Evolutionary conservation across 2,113 vertebrate species (phyloP).

Genomic region (Sterna hirundo): DNA sequence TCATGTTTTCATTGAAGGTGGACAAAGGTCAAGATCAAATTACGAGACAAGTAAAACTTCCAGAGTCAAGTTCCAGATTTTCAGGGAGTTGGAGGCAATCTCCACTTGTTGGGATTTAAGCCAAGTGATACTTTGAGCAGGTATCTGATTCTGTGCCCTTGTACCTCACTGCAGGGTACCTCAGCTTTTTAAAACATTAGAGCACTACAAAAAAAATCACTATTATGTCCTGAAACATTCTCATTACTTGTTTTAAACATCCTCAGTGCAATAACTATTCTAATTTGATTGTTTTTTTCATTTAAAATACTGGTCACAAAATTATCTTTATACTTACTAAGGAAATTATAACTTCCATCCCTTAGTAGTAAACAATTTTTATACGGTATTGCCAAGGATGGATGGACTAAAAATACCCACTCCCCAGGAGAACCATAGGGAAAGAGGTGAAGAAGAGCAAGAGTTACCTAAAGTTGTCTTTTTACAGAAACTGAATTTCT

Average conservation of each 20-base stretch:
- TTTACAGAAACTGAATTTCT: background rate
- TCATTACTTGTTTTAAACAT: background rate
- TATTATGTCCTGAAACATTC: background rate
- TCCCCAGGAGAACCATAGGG: background rate
- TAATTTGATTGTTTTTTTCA: background rate
- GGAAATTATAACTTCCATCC: background rate
- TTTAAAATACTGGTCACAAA: background rate
- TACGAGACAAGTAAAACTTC: background rate
- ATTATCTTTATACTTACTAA: background rate
- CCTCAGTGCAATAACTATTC: background rate
- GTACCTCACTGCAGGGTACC: background rate
- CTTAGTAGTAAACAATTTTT: background rate
- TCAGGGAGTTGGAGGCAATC: background rate
- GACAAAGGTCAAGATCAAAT: background rate
- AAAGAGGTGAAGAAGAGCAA: background rate
- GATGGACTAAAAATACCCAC: background rate
- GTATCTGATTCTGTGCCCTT: background rate
- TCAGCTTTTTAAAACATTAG: background rate
- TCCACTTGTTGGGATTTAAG: background rate
- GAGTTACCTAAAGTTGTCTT: background rate
- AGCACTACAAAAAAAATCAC: background rate
- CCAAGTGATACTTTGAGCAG: background rate
- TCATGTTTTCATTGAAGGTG: background rate
- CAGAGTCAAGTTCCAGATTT: background rate
- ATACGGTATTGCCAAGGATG: background rate